Conservation (phyloP, 2,888 invertebrate species). For the Euclidia mi region DNA sequence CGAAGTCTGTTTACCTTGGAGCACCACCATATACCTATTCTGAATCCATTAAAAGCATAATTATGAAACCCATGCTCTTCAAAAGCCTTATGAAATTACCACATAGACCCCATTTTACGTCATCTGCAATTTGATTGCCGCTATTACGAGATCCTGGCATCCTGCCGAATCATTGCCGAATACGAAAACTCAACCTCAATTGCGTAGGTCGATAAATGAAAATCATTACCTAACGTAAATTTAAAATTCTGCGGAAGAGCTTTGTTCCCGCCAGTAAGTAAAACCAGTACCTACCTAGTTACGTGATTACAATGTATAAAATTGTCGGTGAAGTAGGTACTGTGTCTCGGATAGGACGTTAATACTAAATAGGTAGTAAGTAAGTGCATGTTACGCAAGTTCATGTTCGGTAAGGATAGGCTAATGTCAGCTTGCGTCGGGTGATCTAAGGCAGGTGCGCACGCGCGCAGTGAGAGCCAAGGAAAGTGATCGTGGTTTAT, state of each 20-base stretch:
- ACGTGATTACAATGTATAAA: conserved; percentile 27
- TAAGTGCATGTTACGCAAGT: conserved; percentile 44
- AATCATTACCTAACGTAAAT: conserved; percentile 29
- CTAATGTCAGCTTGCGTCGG: conserved; percentile 28
- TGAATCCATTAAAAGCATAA: no score
- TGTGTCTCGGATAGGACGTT: conserved; percentile 13
- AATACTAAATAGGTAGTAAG: conserved; percentile 1
- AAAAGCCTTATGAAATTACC: no score
- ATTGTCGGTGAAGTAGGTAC: conserved; percentile 4
- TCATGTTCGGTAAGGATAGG: conserved; percentile 29
- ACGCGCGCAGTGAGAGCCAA: conserved; percentile 74
- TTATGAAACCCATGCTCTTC: no score
- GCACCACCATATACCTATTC: no score
- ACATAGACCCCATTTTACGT: neutral
- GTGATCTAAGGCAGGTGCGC: conserved; percentile 35
- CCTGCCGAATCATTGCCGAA: conserved; percentile 2
- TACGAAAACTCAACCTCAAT: conserved; percentile 18
- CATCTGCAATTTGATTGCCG: neutral
- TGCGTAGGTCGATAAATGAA: conserved; percentile 25
- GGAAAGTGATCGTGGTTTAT: conserved; percentile 83
- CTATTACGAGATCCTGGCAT: conserved; percentile 6
- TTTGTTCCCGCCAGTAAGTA: conserved; percentile 30
- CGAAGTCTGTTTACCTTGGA: no score
- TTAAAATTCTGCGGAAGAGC: conserved; percentile 22
- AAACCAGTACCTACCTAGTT: conserved; percentile 23